Base-by-base conservation (phyloP, 2,797 vertebrate genomes). In the Pseudocheirus occidentalis region DNA sequence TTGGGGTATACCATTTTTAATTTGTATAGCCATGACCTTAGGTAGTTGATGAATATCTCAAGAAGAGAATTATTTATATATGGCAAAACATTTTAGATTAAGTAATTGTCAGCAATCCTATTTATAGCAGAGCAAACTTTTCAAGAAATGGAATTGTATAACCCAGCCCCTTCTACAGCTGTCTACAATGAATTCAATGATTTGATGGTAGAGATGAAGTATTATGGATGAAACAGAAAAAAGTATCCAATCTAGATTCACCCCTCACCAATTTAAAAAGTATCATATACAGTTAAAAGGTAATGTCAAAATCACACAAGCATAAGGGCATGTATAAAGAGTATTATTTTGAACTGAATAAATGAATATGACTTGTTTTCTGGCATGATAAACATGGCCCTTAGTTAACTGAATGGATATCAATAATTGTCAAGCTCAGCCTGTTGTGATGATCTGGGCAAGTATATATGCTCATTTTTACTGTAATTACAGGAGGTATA, bases 271-370 rank as follows among this genome's bases (percentile, higher is more conserved):
- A 91, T 31, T 52, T 55, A 1, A 21, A 93, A 92, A 16, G 21
- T 89, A 89, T 57, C 90, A 1, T 24, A 66, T 93, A 31, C 52
- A 54, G 29, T 89, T 11, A 92, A 95, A 93, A 91, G 53, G 58
- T 5, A 2, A 52, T 90, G 34, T 58, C 62, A 56, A 62, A 91
- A 56, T 81, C 34, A 56, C 4, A 62, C 5, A 62, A 87, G 2
- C n/a, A 0, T 95, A 12, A 66, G 7, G 4, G 40, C 46, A 46
- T 81, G 40, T 81, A 46, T 81, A 46, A 18, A 46, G 40, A 81
- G 21, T 94, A 93, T 24, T 93, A 13, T 91, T 91, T 92, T 58
- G 28, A 93, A 52, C 53, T 91, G 50, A 55, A 53, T 57, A 94
- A 56, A 52, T 93, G 95, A 93, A 94, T 81, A 81, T 11, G 29